These are phyloP conservation scores for Quadroppia sp. DNA, from an alignment of 2,888 invertebrate species.

Conservation along the genomic window DNA sequence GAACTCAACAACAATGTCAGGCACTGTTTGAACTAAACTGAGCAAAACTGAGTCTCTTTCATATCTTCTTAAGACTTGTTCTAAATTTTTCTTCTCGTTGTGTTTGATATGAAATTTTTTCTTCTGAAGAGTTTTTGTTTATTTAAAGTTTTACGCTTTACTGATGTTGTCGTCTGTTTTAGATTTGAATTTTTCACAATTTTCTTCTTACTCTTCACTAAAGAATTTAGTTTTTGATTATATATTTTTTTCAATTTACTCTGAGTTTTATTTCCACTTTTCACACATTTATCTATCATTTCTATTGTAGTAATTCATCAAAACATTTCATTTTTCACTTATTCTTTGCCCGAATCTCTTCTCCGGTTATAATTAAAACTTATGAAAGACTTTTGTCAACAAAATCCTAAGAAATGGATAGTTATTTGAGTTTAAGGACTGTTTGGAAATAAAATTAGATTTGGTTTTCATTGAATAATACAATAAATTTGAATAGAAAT, in stretches of 20 bases:
- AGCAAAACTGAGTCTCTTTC: neutral
- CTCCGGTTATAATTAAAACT: neutral
- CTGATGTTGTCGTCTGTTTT: conserved; percentile 7
- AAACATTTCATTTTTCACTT: neutral
- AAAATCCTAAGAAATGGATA: neutral
- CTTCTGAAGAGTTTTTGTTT: conserved; percentile 1
- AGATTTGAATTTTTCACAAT: neutral
- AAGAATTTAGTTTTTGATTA: neutral
- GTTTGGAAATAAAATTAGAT: neutral
- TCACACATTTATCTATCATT: neutral
- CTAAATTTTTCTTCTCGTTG: neutral
- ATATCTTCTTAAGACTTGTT: neutral
- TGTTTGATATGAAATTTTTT: neutral
- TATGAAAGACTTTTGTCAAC: conserved; percentile 4
- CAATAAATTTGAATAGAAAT: neutral
- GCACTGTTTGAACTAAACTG: conserved; percentile 9
- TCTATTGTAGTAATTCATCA: neutral
- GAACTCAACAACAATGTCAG: neutral
- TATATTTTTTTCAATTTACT: neutral
- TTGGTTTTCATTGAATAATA: too few species aligned
- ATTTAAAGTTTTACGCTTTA: conserved; percentile 17
- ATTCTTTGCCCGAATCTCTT: neutral
- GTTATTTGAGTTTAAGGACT: neutral
- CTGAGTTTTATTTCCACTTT: neutral
- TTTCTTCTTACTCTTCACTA: neutral